Evolutionary conservation across 2,888 invertebrate genomes (phyloP).

Genomic region (Candidula unifasciata): DNA sequence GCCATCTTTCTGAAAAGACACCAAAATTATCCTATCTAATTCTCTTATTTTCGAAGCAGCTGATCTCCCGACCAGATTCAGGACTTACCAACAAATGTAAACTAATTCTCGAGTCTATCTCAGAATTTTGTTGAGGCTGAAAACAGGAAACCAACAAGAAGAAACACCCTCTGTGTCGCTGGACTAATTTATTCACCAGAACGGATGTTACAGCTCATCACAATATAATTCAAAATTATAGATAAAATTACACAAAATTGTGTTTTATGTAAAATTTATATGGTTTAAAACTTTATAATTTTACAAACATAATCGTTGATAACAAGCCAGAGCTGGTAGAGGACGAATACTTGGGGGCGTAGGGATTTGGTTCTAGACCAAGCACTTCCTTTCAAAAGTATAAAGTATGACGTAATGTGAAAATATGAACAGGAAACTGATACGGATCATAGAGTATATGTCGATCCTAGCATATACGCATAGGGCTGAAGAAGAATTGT

Average conservation of each 20-base stretch:
- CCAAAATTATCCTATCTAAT: no score
- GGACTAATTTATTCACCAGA: slow-evolving; percentile 59
- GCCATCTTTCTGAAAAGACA: slow-evolving; percentile 5
- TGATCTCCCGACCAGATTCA: not conserved
- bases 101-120: not conserved
- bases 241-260: not conserved
- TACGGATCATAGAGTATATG: no score
- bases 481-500: no score
- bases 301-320: not conserved
- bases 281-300: not conserved
- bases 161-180: slow-evolving; percentile 64
- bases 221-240: slow-evolving; percentile 23
- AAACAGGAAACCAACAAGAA: slow-evolving; percentile 55
- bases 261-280: not conserved
- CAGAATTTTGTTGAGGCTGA: not conserved
- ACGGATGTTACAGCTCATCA: slow-evolving; percentile 52
- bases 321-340: slow-evolving; percentile 13
- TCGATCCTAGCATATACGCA: no score
- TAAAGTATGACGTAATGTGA: slow-evolving; percentile 25
- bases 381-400: slow-evolving; percentile 20
- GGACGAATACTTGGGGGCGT: not conserved
- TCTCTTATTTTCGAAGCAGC: no score
- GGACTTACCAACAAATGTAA: slow-evolving; percentile 13
- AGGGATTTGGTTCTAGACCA: not conserved
- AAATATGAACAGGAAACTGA: not conserved